These are phyloP conservation scores for Lysandra coridon DNA, from an alignment of 2,888 invertebrate species.

Conservation along the genomic window DNA sequence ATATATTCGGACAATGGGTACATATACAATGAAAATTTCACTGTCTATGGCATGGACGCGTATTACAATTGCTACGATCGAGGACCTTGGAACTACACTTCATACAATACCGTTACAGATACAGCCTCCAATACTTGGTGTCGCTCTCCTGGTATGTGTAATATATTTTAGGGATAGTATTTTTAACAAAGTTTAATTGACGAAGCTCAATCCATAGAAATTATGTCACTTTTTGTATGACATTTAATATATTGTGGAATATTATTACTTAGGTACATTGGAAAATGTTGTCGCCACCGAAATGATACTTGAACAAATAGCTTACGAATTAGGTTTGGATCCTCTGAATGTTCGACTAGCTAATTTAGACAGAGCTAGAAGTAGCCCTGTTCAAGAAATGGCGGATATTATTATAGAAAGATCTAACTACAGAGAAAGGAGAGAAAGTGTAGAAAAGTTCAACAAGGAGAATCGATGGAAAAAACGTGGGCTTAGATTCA, in stretches of 20 bases:
- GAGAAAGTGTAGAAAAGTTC: conserved; percentile 73
- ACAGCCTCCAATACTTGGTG: conserved; percentile 82
- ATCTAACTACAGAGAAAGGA: conserved; percentile 66
- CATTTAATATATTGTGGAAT: not conserved
- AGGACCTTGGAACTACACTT: conserved; percentile 59
- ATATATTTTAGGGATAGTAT: not conserved
- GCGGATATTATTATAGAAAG: conserved; percentile 65
- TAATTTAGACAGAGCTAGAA: conserved; percentile 62
- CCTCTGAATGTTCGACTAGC: conserved; percentile 73
- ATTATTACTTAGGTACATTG: conserved; percentile 70
- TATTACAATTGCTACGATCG: conserved; percentile 83
- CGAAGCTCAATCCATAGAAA: not conserved
- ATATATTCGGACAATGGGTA: conserved; percentile 80
- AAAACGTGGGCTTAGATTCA: conserved; percentile 85
- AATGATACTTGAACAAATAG: conserved; percentile 83
- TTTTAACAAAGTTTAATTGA: not conserved
- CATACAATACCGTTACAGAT: conserved; percentile 80
- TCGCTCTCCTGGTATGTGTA: conserved; percentile 83
- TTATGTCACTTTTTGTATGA: not conserved
- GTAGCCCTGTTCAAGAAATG: conserved; percentile 64
- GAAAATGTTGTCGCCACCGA: conserved; percentile 84
- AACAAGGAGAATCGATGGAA: conserved; percentile 88
- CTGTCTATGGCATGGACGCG: conserved; percentile 50
- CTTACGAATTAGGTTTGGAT: conserved; percentile 77
- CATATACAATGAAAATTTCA: conserved; percentile 74